A percentile compares a stretch with the other conserved stretches of the same genome.
Evolutionary conservation across 35 echinoderm and acorn worm species (phyloP).

Genomic region (Ophiothrix spiculata): DNA sequence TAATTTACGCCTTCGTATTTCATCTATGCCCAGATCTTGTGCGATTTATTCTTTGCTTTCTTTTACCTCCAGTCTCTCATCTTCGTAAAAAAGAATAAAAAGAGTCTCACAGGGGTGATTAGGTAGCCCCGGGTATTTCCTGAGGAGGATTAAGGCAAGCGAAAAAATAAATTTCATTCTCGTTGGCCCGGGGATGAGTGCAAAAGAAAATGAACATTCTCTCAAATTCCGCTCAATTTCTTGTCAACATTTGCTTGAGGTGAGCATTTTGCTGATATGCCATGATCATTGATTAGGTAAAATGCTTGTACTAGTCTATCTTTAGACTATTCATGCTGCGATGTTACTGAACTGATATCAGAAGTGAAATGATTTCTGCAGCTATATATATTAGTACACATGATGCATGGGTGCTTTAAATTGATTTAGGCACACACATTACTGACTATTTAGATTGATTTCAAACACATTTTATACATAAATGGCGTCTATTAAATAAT

Average conservation of each 20-base stretch:
- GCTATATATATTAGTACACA: too few species aligned
- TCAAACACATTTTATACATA: too few species aligned
- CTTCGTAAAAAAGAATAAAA: not conserved
- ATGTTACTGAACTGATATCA: too few species aligned
- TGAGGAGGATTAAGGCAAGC: not conserved
- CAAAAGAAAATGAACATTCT: slow-evolving; percentile 12
- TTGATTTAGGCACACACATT: too few species aligned
- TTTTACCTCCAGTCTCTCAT: not conserved
- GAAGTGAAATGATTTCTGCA: too few species aligned
- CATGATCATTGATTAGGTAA: not conserved
- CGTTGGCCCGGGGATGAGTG: slow-evolving; percentile 9
- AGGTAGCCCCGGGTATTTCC: not conserved
- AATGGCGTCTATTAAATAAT: too few species aligned
- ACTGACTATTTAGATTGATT: too few species aligned
- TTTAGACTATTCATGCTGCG: too few species aligned
- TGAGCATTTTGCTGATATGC: not conserved
- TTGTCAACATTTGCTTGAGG: slow-evolving; percentile 12
- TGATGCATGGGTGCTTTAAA: too few species aligned
- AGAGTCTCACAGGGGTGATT: slow-evolving; percentile 3
- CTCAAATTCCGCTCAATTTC: slow-evolving; percentile 15
- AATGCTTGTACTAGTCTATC: too few species aligned
- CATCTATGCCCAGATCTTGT: not conserved
- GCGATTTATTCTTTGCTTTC: not conserved
- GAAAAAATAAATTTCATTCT: slow-evolving; percentile 5
- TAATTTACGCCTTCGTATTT: slow-evolving; percentile 5